These are phyloP conservation scores for Ametastegia equiseti DNA, from an alignment of 2,888 invertebrate species.

Conservation along the genomic window DNA sequence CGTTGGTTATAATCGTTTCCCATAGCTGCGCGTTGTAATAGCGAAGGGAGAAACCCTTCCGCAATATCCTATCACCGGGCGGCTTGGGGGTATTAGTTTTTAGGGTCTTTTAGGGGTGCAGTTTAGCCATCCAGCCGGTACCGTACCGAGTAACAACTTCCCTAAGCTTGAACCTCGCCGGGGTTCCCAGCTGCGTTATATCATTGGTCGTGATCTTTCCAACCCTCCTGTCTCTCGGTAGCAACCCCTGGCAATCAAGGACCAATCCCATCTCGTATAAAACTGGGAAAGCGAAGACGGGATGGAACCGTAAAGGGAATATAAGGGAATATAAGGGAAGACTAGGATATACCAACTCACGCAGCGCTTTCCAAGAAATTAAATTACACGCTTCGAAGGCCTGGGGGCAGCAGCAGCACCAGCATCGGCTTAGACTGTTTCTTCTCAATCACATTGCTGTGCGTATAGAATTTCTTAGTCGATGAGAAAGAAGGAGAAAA, in stretches of 20 bases:
- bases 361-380: background rate
- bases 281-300: background rate
- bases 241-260: constrained; percentile 70
- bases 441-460: background rate
- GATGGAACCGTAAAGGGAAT: background rate
- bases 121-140: constrained; percentile 1
- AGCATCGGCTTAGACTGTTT: background rate
- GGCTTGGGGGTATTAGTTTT: constrained; percentile 49
- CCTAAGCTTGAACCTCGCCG: background rate
- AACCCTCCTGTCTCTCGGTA: constrained; percentile 66
- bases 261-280: constrained; percentile 69
- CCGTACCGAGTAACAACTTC: constrained; percentile 13
- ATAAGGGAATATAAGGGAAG: background rate
- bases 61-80: constrained; percentile 42
- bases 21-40: constrained; percentile 28
- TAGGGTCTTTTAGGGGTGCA: constrained; percentile 47
- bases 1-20: constrained; percentile 54
- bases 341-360: background rate
- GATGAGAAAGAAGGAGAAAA: background rate
- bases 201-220: constrained; percentile 75
- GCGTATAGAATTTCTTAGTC: no score
- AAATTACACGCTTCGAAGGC: constrained; percentile 5
- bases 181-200: constrained; percentile 71
- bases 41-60: constrained; percentile 18
- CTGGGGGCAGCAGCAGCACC: background rate